Percentiles rank a stretch among this genome's conserved stretches.
Conservation (phyloP, 2,888 invertebrate genomes). For the Clistopyga incitator region DNA sequence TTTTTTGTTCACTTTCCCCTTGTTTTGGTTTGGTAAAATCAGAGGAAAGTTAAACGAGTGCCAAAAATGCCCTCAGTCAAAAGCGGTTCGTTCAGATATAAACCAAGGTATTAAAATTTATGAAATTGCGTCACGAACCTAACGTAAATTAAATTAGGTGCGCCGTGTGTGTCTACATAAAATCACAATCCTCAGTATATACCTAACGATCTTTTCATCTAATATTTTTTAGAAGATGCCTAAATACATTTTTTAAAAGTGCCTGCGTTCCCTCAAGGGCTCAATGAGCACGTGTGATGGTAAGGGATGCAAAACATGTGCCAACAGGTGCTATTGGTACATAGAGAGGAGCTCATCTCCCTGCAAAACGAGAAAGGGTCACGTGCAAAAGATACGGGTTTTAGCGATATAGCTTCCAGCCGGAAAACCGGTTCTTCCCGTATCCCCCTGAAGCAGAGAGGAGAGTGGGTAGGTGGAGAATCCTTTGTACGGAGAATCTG, state of each 20-base stretch:
- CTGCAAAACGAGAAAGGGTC: constrained; percentile 26
- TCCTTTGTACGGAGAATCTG: constrained; percentile 44
- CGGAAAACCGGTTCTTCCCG: constrained; percentile 51
- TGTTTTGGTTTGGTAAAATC: neutral
- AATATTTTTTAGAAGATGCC: no score
- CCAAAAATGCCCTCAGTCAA: neutral
- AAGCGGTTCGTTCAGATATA: neutral
- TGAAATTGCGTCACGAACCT: neutral
- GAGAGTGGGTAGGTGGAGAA: constrained; percentile 23
- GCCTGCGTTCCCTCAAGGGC: neutral
- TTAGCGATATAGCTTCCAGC: constrained; percentile 30
- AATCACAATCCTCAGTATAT: no score
- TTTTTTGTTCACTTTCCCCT: neutral
- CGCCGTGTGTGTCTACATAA: no score
- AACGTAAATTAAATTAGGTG: no score
- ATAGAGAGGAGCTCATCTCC: constrained; percentile 22
- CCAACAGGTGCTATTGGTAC: constrained; percentile 38
- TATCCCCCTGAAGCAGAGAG: constrained; percentile 3
- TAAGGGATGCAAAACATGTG: constrained; percentile 32
- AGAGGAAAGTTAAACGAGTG: neutral
- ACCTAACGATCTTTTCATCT: no score
- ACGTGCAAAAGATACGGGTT: constrained; percentile 43
- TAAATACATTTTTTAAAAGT: no score
- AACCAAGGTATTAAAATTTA: neutral
- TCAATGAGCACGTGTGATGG: constrained; percentile 16